Conservation (phyloP, 2,797 vertebrate species). For the Sternarchorhynchus goeldii region DNA sequence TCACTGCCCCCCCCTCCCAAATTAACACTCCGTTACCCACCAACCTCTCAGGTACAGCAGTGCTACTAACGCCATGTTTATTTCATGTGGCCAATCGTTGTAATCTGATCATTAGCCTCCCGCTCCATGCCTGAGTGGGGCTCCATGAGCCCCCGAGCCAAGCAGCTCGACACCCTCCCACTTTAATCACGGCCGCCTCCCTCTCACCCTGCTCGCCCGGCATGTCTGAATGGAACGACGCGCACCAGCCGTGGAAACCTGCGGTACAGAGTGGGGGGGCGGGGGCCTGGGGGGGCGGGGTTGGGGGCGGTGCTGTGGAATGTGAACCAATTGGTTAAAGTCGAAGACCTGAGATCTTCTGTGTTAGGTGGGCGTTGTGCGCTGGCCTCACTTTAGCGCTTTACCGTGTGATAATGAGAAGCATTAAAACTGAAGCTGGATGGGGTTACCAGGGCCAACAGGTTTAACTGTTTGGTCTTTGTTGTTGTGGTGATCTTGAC, state of each 20-base stretch:
- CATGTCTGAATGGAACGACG: slow-evolving; percentile 40
- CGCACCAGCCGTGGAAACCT: slow-evolving; percentile 50
- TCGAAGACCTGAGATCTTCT: slow-evolving; percentile 38
- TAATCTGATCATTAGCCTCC: slow-evolving; percentile 60
- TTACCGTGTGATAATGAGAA: slow-evolving; percentile 44
- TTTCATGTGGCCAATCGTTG: slow-evolving; percentile 54
- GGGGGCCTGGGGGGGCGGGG: background rate
- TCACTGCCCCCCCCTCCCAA: slow-evolving; percentile 33
- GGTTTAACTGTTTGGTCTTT: no score
- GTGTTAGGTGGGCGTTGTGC: slow-evolving; percentile 16
- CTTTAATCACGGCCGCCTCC: slow-evolving; percentile 51
- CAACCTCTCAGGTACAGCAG: slow-evolving; percentile 44
- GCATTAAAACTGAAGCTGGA: slow-evolving; percentile 45
- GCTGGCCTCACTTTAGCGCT: slow-evolving; percentile 45
- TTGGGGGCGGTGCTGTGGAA: background rate
- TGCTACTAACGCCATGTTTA: slow-evolving; percentile 53
- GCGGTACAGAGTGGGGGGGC: slow-evolving; percentile 25
- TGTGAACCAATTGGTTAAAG: no score
- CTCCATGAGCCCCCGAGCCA: slow-evolving; percentile 49
- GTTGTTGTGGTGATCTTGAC: no score
- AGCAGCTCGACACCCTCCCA: slow-evolving; percentile 43
- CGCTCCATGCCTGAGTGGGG: slow-evolving; percentile 48
- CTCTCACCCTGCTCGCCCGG: slow-evolving; percentile 32
- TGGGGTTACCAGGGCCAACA: slow-evolving; percentile 14
- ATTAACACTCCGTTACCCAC: slow-evolving; percentile 51